These are phyloP conservation scores for Plagodis pulveraria DNA, from an alignment of 2,888 invertebrate species.

Conservation along the genomic window DNA sequence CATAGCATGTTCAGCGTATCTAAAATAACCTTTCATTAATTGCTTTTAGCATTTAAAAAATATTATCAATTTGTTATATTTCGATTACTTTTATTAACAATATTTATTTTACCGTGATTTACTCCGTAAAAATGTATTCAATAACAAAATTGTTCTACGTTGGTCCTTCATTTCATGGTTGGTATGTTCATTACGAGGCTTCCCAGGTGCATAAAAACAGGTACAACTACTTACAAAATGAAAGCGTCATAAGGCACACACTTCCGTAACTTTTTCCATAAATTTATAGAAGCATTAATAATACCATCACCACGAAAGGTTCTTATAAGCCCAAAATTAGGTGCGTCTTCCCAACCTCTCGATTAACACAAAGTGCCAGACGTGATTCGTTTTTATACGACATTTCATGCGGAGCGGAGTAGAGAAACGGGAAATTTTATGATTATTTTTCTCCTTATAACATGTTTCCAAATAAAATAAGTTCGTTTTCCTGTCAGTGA, in stretches of 20 bases:
- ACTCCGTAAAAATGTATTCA: too few species aligned
- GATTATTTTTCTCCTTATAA: slow-evolving; percentile 4
- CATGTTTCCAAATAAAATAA: slow-evolving; percentile 7
- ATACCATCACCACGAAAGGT: slow-evolving; percentile 11
- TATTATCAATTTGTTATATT: too few species aligned
- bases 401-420: slow-evolving; percentile 2
- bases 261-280: slow-evolving; percentile 3
- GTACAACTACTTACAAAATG: neutral
- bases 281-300: slow-evolving; percentile 6
- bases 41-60: too few species aligned
- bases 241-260: slow-evolving; percentile 1
- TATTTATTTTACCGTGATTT: too few species aligned
- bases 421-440: slow-evolving; percentile 1
- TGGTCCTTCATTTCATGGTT: too few species aligned
- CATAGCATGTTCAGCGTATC: too few species aligned
- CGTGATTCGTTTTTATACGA: slow-evolving; percentile 23
- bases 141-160: too few species aligned
- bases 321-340: slow-evolving; percentile 20
- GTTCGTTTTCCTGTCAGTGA: slow-evolving; percentile 1
- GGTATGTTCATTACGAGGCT: too few species aligned
- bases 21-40: too few species aligned
- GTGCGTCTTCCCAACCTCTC: slow-evolving; percentile 18
- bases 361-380: slow-evolving; percentile 21
- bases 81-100: too few species aligned
- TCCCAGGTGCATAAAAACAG: neutral